phyloP scores from a whole-genome alignment of 2,888 invertebrate genomes.

The Eretmocerus hayati region DNA sequence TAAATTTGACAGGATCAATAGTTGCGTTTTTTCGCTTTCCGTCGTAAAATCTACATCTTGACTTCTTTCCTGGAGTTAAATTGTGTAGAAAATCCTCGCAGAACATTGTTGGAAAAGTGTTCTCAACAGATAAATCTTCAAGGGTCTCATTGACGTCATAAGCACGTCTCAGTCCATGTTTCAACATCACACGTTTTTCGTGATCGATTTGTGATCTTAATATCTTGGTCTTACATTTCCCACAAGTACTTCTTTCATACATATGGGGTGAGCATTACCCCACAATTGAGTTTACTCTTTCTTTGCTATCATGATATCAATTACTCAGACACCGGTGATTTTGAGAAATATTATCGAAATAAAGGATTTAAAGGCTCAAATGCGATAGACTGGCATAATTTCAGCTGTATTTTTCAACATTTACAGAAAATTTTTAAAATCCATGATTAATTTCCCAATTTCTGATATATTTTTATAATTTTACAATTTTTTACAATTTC shows the following conservation, averaged over 20 bases:
- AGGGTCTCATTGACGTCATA: no score
- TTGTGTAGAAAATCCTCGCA: conserved; percentile 11
- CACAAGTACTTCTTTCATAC: no score
- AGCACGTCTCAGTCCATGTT: no score
- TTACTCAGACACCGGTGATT: conserved; percentile 7
- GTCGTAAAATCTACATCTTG: conserved; percentile 17
- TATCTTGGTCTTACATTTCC: no score
- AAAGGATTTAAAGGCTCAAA: conserved; percentile 13
- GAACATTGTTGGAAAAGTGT: conserved; percentile 11
- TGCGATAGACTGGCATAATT: conserved; percentile 10
- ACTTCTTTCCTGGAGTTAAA: conserved; percentile 6
- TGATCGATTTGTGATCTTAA: no score
- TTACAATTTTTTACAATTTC: conserved; percentile 19
- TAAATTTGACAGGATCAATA: conserved; percentile 12
- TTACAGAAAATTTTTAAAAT: conserved; percentile 4
- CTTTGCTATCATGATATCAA: no score
- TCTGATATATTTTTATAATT: conserved; percentile 10
- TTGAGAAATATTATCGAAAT: conserved; percentile 4
- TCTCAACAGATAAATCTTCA: no score
- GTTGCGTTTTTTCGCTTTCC: conserved; percentile 1
- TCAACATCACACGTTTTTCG: no score
- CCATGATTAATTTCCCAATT: conserved; percentile 8
- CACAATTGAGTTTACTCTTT: no score
- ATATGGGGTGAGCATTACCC: no score
- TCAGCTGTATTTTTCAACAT: conserved; percentile 6